These are phyloP conservation scores for Sander vitreus DNA, from an alignment of 2,113 vertebrate genomes.

Conservation along the genomic window DNA sequence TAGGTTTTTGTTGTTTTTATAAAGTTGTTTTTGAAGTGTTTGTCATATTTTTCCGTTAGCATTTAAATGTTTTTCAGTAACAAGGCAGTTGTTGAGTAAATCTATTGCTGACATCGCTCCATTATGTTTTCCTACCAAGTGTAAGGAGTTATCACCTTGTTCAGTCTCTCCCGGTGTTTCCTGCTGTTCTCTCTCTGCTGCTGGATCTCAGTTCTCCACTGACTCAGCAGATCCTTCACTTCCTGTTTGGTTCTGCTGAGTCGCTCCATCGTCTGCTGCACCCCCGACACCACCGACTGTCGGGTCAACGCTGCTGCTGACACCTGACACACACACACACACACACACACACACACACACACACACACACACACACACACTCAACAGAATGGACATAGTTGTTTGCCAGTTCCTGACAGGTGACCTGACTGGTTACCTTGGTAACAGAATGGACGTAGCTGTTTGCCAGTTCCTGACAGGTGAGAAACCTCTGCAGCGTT, in stretches of 20 bases:
- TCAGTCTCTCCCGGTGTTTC: constrained; percentile 40
- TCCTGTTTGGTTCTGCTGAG: constrained; percentile 45
- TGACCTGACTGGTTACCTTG: constrained; percentile 33
- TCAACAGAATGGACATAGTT: not conserved
- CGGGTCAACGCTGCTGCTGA: not conserved
- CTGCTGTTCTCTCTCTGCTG: constrained; percentile 18
- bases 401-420: constrained; percentile 45
- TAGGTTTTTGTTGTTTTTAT: too few relatives aligned
- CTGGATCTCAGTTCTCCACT: too few relatives aligned
- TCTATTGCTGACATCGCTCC: too few relatives aligned
- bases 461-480: constrained; percentile 45
- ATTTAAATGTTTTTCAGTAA: too few relatives aligned
- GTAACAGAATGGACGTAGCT: not conserved
- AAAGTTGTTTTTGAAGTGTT: too few relatives aligned
- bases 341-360: too few relatives aligned
- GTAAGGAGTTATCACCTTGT: constrained; percentile 43
- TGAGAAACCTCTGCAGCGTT: constrained; percentile 16
- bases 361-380: too few relatives aligned
- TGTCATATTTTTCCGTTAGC: too few relatives aligned
- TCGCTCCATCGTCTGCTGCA: constrained; percentile 15
- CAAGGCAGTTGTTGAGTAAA: too few relatives aligned
- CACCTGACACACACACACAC: constrained; percentile 11
- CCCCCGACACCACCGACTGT: not conserved
- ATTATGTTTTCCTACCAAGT: too few relatives aligned
- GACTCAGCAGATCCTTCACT: not conserved